A percentile compares a stretch with the other conserved stretches of the same genome.
Conservation (phyloP, 1,140 invertebrate species). For the Drosophila arawakana region DNA sequence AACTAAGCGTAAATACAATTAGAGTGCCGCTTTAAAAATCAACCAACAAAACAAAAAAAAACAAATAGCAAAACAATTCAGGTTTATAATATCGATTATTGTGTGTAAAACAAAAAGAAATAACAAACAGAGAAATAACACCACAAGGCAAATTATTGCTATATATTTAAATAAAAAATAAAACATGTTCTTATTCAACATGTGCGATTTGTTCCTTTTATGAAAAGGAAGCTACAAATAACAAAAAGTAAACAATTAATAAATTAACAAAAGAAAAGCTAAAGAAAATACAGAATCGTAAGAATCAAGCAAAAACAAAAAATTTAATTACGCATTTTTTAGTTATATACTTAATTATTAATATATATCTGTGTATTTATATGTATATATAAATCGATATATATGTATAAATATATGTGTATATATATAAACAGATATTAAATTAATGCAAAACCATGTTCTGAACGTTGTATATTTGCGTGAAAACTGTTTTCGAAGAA, state of each 20-base stretch:
- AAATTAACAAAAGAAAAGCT: too few species aligned
- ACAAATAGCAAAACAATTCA: constrained; percentile 62
- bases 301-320: constrained; percentile 45
- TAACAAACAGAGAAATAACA: constrained; percentile 38
- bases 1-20: constrained; percentile 39
- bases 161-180: constrained; percentile 45
- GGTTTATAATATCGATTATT: constrained; percentile 75
- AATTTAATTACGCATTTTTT: constrained; percentile 81
- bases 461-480: constrained; percentile 75
- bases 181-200: constrained; percentile 31
- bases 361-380: constrained; percentile 61
- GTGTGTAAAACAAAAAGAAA: constrained; percentile 33
- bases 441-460: constrained; percentile 68
- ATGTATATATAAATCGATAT: constrained; percentile 51
- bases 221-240: constrained; percentile 63
- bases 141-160: constrained; percentile 45
- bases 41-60: constrained; percentile 45
- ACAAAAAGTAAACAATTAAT: constrained; percentile 31
- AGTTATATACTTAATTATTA: constrained; percentile 67
- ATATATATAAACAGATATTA: constrained; percentile 65
- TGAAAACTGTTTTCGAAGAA: constrained; percentile 57
- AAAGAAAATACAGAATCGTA: constrained; percentile 16
- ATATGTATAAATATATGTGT: constrained; percentile 42
- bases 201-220: constrained; percentile 74
- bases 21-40: constrained; percentile 64